These are phyloP conservation scores for Hyphantria cunea DNA, from an alignment of 1,140 invertebrate species.

Conservation along the genomic window DNA sequence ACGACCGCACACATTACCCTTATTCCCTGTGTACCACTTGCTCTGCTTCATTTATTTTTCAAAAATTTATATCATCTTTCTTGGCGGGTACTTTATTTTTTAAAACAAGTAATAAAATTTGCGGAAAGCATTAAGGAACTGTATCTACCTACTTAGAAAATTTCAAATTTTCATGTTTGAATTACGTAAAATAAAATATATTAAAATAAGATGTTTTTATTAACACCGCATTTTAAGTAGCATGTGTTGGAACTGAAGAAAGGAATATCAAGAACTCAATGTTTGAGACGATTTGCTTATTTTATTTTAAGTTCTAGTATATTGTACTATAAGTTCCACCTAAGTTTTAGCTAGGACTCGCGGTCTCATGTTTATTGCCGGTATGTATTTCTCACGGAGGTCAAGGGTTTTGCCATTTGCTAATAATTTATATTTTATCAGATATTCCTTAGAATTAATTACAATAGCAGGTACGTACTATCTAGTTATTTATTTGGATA, in stretches of 20 bases:
- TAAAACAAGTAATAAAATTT: constrained; percentile 23
- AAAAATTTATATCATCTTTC: constrained; percentile 37
- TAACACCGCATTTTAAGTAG: no score
- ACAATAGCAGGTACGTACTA: no score
- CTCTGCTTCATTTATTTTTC: constrained; percentile 44
- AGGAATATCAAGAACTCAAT: background rate
- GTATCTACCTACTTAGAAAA: background rate
- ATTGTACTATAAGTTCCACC: no score
- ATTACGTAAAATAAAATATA: no score
- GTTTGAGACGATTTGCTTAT: background rate
- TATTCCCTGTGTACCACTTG: constrained; percentile 40
- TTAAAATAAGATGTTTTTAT: no score
- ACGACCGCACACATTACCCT: constrained; percentile 60
- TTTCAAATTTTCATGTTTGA: no score
- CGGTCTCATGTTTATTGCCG: no score
- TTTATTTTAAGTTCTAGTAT: background rate
- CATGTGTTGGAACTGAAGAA: background rate
- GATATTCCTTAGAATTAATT: no score
- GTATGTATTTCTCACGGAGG: no score
- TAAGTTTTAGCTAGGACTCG: no score
- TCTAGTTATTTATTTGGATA: background rate
- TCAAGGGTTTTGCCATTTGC: no score
- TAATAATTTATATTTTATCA: no score
- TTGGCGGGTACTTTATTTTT: constrained; percentile 20
- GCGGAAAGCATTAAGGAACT: background rate